These are phyloP conservation scores for Diploptera punctata DNA, from an alignment of 2,888 invertebrate species.

Conservation along the genomic window DNA sequence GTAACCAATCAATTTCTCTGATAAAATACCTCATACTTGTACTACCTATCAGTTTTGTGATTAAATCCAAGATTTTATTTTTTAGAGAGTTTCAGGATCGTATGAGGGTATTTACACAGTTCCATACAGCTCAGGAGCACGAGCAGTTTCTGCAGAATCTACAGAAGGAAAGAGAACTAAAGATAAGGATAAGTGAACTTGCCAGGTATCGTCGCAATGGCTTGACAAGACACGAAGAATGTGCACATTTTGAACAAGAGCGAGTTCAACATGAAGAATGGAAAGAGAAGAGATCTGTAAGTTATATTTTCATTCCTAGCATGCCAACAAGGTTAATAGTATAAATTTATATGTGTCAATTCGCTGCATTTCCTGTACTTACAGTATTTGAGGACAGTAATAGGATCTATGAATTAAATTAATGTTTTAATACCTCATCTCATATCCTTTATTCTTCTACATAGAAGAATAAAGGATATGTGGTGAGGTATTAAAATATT, in stretches of 20 bases:
- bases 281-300: conserved; percentile 71
- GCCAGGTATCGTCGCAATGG: conserved; percentile 87
- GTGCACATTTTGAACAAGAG: conserved; percentile 83
- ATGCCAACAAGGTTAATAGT: no score
- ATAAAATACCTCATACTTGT: no score
- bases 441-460: no score
- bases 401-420: no score
- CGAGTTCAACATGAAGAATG: conserved; percentile 60
- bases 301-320: conserved; percentile 50
- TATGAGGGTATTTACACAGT: conserved; percentile 85
- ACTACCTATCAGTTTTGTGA: no score
- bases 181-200: conserved; percentile 81
- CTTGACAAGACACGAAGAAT: conserved; percentile 81
- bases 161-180: conserved; percentile 84
- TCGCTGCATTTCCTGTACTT: no score
- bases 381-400: no score
- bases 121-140: conserved; percentile 86
- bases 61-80: conserved; percentile 33
- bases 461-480: no score
- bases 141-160: conserved; percentile 78
- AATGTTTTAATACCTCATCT: no score
- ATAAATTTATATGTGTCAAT: no score
- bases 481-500: no score
- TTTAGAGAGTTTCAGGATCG: conserved; percentile 81
- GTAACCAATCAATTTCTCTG: no score